phyloP scores from a whole-genome alignment of 2,888 invertebrate genomes.

The Orchesellides sinensis region DNA sequence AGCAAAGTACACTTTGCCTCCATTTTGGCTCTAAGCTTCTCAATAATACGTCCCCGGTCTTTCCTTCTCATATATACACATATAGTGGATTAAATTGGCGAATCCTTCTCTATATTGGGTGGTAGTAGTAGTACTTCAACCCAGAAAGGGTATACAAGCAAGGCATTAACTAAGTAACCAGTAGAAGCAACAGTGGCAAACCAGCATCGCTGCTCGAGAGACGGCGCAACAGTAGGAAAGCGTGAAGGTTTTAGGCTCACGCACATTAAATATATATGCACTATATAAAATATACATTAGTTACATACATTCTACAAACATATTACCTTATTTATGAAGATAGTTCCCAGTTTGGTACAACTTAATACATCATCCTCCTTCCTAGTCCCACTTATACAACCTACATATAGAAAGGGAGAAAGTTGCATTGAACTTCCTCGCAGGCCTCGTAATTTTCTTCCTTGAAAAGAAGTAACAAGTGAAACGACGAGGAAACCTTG shows the following conservation, averaged over 20 bases:
- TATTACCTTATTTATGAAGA: constrained; percentile 53
- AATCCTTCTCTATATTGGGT: background rate
- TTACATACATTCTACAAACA: background rate
- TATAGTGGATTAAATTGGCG: background rate
- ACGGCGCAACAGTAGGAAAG: constrained; percentile 50
- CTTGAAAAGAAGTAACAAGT: constrained; percentile 57
- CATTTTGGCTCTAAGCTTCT: constrained; percentile 11
- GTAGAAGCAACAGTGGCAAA: constrained; percentile 21
- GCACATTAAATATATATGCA: background rate
- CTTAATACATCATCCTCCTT: constrained; percentile 64
- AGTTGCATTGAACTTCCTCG: constrained; percentile 56
- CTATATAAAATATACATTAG: background rate
- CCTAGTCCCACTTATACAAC: background rate
- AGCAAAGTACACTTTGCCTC: constrained; percentile 14
- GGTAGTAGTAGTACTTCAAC: background rate
- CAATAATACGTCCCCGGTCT: constrained; percentile 33
- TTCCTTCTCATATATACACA: background rate
- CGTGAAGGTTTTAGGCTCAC: background rate
- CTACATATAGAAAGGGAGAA: background rate
- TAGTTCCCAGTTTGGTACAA: constrained; percentile 40
- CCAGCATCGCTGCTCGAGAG: constrained; percentile 25
- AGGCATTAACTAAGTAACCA: background rate
- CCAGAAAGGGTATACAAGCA: background rate
- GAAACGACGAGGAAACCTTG: constrained; percentile 47
- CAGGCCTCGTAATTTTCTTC: constrained; percentile 57